Conservation (phyloP, 2,797 vertebrate genomes). For the Astyanax mexicanus region DNA sequence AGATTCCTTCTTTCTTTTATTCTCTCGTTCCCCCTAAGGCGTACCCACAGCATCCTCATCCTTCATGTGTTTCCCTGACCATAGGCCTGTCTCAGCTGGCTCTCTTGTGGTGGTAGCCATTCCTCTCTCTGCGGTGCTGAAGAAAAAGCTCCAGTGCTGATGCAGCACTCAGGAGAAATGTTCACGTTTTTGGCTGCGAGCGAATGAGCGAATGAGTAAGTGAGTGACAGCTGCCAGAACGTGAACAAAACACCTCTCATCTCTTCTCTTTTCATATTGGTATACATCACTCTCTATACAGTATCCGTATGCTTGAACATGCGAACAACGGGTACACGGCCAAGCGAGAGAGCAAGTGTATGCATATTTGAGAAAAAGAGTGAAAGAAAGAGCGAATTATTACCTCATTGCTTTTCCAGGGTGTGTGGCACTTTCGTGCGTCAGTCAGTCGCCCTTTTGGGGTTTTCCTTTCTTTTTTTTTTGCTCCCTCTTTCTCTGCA, state of each 20-base stretch:
- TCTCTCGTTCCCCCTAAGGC: constrained; percentile 18
- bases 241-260: neutral
- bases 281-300: too few species aligned
- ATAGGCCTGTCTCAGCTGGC: constrained; percentile 5
- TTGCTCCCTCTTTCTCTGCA: constrained; percentile 46
- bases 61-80: constrained; percentile 24
- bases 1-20: constrained; percentile 22
- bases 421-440: constrained; percentile 60
- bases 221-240: constrained; percentile 21
- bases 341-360: constrained; percentile 47
- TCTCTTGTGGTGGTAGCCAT: neutral
- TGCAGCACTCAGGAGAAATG: constrained; percentile 21
- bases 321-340: constrained; percentile 33
- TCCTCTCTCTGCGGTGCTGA: neutral
- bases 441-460: constrained; percentile 63
- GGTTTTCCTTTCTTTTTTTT: constrained; percentile 57
- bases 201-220: too few species aligned
- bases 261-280: too few species aligned
- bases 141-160: constrained; percentile 36
- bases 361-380: constrained; percentile 9
- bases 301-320: constrained; percentile 12
- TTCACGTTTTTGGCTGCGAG: constrained; percentile 6
- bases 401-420: constrained; percentile 76
- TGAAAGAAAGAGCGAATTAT: constrained; percentile 50
- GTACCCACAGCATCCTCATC: constrained; percentile 27